Evolutionary conservation across 2,797 vertebrate species (phyloP), one percentile per base, ranked within the genome.

Genomic region (Acropternis orthonyx): DNA sequence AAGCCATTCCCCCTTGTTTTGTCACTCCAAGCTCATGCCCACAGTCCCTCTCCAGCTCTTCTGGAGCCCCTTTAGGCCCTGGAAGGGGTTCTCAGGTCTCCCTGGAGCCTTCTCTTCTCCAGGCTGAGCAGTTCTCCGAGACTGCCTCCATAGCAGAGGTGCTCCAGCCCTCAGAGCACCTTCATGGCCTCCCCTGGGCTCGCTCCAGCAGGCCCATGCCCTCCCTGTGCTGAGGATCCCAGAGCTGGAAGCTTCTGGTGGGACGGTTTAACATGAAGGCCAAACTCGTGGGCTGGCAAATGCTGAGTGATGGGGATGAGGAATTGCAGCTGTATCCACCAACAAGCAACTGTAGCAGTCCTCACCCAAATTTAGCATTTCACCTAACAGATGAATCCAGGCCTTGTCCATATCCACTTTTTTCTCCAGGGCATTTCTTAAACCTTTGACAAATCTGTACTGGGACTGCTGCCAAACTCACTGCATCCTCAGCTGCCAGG

Each of bases 381-480:
- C 72, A 72, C 1, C 0, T 9, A 59, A 83, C 17, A 58, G 24
- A 61, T 7, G 6, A 81, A 75, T 34, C 6, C 10, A 81, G 36
- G 51, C 58, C 28, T 48, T 72, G 27, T 66, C 46, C 30, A 22
- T 7, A 87, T 13, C 44, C 44, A 52, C n/a, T 55, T 28, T 39
- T 7, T 85, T 89, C 58, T 88, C 58, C 30, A 58, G n/a, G 37
- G 43, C 36, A 30, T 44, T 92, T 71, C 78, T 65, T 63, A 71
- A 43, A 77, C 56, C 46, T 91, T 30, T 58, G 66, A 61, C 41
- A 83, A 76, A 44, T 26, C 63, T 19, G 15, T 28, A 52, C 28
- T 37, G 61, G 89, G 44, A 61, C 65, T 74, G 54, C 49, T 77
- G 56, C 71, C 74, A 88, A 84, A 79, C n/a, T 1, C 37, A 26